Evolutionary conservation across 53 echinoderm and acorn worm genomes (phyloP).

Genomic region (Stichopus horrens): DNA sequence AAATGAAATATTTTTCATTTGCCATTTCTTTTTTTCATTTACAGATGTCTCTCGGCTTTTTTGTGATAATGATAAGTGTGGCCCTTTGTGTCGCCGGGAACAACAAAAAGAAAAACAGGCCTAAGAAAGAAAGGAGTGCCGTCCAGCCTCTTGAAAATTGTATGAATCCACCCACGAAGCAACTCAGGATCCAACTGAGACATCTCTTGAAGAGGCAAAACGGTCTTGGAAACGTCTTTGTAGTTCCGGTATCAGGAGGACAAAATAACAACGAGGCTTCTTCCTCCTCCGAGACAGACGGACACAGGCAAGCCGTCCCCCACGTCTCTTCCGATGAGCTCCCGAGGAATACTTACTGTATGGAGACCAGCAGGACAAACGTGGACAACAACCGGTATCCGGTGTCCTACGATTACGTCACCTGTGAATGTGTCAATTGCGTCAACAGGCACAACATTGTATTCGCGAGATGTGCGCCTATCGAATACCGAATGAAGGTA

Average conservation of each 20-base stretch:
- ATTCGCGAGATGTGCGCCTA: constrained; percentile 2
- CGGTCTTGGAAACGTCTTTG: neutral
- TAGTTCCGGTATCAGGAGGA: neutral
- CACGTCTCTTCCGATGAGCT: too few relatives aligned
- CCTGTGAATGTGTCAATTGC: neutral
- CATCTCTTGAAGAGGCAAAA: neutral
- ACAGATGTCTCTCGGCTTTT: too few relatives aligned
- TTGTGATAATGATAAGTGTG: too few relatives aligned
- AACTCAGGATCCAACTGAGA: neutral
- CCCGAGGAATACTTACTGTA: too few relatives aligned
- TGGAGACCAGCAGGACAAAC: too few relatives aligned
- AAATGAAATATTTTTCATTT: too few relatives aligned
- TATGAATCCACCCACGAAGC: neutral
- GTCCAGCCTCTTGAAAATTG: neutral
- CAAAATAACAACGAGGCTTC: too few relatives aligned
- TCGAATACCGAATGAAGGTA: neutral
- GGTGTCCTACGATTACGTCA: neutral
- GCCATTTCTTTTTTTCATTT: too few relatives aligned
- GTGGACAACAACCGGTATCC: neutral
- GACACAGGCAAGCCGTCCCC: too few relatives aligned
- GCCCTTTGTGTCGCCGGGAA: too few relatives aligned
- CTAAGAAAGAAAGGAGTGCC: neutral
- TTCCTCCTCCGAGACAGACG: too few relatives aligned
- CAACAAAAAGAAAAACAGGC: neutral
- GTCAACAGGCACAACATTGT: neutral